A percentile compares a stretch with the other conserved stretches of the same genome.
Conservation (phyloP, 2,113 vertebrate genomes). For the Heterotilapia buettikoferi region DNA sequence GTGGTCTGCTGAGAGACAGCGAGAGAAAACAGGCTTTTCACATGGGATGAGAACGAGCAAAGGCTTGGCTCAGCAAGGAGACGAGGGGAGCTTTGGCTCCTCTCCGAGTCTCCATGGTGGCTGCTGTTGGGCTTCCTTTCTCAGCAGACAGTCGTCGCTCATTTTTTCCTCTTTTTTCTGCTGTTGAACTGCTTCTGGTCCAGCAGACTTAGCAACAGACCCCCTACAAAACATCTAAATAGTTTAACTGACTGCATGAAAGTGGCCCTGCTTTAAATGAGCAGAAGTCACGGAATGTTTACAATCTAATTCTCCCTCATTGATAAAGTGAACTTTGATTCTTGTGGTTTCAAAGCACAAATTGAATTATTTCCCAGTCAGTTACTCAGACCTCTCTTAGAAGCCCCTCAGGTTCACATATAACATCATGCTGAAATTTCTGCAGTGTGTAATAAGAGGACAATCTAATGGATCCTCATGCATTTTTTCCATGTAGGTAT, state of each 20-base stretch:
- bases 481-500: neutral
- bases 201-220: neutral
- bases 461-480: neutral
- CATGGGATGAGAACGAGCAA: neutral
- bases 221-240: neutral
- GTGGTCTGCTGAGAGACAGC: neutral
- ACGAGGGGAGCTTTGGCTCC: conserved; percentile 43
- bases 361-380: neutral
- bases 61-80: neutral
- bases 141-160: neutral
- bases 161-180: neutral
- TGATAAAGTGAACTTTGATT: neutral
- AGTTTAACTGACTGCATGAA: neutral
- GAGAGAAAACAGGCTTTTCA: neutral
- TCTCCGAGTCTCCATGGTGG: conserved; percentile 58
- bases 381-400: neutral
- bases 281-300: neutral
- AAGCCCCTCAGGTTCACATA: neutral
- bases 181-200: neutral
- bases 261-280: neutral
- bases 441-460: neutral
- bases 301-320: neutral
- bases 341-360: neutral
- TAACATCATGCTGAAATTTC: neutral
- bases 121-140: conserved; percentile 8